Evolutionary conservation across 2,797 vertebrate genomes (phyloP), one percentile per base, ranked within the genome.

Genomic region (Sebastes diploproa): DNA sequence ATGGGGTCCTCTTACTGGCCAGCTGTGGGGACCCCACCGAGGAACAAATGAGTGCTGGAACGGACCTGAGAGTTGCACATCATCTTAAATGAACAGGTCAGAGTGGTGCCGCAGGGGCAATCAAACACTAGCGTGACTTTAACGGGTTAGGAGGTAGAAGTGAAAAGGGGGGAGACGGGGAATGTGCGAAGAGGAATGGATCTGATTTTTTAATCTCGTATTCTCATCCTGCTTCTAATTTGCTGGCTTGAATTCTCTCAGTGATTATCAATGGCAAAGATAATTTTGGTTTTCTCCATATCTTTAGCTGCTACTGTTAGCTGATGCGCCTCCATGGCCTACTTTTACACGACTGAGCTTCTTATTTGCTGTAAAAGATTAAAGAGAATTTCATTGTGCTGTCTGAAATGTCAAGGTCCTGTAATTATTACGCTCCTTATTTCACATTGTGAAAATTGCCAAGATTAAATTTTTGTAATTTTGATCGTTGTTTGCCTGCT

Each of bases 71-170:
- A 92, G 94, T 93, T 92, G 91, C 95, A 94, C 94, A 95, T 96
- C 95, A 94, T 95, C 89, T 92, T 95, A 95, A 96, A 95, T 93
- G 94, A 96, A 93, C 95, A 94, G 94, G 91, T 91, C 90, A 83
- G 84, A 95, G 89, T 84, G 86, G 82, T 63, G 82, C 89, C 91
- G 13, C 85, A 89, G 95, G 95, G 92, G 90, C 93, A 90, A 95
- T 95, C 92, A 92, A 94, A 92, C 91, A 92, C 86, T 68, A 55
- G 77, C 65, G 34, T 90, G 94, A 91, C 94, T 91, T 89, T 92
- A 93, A 92, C 69, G 68, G 83, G 88, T 91, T 86, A 82, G 71
- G 60, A 71, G 78, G 72, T 25, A 32, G 72, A 72, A 66, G 64
- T 12, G 18, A 63, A 68, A 72, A 38, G 8, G 16, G 16, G 16